These are phyloP conservation scores for Colletes gigas DNA, from an alignment of 1,140 invertebrate genomes.

Conservation along the genomic window DNA sequence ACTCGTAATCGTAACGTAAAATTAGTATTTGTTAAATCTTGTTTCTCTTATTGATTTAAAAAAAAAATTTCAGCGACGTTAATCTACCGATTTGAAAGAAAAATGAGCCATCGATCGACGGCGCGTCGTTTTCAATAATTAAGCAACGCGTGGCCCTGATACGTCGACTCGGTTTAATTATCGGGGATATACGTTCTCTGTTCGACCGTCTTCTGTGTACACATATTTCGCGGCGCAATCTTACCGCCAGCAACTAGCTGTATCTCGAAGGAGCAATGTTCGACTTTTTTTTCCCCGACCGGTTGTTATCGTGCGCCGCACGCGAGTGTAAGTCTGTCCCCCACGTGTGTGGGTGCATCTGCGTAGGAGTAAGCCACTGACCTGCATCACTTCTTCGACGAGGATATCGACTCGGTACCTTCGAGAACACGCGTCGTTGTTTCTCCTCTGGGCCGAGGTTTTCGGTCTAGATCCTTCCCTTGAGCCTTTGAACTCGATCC, in stretches of 20 bases:
- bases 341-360: conserved; percentile 69
- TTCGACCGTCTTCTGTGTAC: background rate
- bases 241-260: background rate
- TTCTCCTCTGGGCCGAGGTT: background rate
- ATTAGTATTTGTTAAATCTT: too few relatives aligned
- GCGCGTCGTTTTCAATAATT: too few relatives aligned
- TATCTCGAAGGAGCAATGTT: conserved; percentile 47
- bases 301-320: background rate
- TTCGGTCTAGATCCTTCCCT: background rate
- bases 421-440: background rate
- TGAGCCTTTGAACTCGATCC: background rate
- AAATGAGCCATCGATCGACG: too few relatives aligned
- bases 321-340: background rate
- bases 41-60: too few relatives aligned
- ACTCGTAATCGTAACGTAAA: too few relatives aligned
- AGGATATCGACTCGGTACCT: conserved; percentile 21
- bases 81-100: too few relatives aligned
- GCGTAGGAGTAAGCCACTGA: conserved; percentile 73
- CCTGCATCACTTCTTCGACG: conserved; percentile 69
- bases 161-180: background rate
- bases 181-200: too few relatives aligned
- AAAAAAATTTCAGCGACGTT: too few relatives aligned
- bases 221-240: background rate
- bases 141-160: too few relatives aligned
- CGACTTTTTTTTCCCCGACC: conserved; percentile 32